Conservation (phyloP, 2,797 vertebrate genomes). For the Spea hammondii region DNA sequence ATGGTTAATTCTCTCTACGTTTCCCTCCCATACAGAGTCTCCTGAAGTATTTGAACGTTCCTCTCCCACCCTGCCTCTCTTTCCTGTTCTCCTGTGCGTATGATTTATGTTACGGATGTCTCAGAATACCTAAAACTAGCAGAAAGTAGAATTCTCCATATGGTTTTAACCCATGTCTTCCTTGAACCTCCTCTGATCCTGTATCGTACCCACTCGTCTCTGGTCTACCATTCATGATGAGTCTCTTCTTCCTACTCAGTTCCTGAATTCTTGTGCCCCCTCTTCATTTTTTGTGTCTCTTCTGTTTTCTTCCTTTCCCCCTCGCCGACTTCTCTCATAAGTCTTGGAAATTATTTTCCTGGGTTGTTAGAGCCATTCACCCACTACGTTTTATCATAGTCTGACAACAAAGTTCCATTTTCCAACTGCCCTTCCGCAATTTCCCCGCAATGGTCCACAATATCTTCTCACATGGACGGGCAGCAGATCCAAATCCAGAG, state of each 20-base stretch:
- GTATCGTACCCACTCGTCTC: background rate
- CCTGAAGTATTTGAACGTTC: background rate
- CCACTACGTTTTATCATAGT: too few relatives aligned
- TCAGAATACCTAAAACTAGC: background rate
- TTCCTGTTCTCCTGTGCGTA: background rate
- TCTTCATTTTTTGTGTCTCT: background rate
- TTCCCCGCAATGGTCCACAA: too few relatives aligned
- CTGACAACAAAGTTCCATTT: too few relatives aligned
- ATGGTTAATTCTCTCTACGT: background rate
- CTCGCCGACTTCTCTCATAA: too few relatives aligned
- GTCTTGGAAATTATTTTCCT: too few relatives aligned
- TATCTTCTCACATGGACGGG: too few relatives aligned
- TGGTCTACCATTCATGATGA: background rate
- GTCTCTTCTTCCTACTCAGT: background rate
- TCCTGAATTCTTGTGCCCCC: background rate
- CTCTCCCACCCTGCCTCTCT: slow-evolving; percentile 1
- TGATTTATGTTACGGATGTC: background rate
- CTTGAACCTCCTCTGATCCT: background rate
- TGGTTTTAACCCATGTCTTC: background rate
- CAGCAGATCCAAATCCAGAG: too few relatives aligned
- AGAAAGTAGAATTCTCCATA: background rate
- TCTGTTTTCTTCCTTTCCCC: too few relatives aligned
- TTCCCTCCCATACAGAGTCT: background rate
- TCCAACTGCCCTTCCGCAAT: too few relatives aligned
- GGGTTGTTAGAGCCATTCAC: too few relatives aligned